Evolutionary conservation across 2,797 vertebrate species (phyloP).

Genomic region (Xenopus petersii): DNA sequence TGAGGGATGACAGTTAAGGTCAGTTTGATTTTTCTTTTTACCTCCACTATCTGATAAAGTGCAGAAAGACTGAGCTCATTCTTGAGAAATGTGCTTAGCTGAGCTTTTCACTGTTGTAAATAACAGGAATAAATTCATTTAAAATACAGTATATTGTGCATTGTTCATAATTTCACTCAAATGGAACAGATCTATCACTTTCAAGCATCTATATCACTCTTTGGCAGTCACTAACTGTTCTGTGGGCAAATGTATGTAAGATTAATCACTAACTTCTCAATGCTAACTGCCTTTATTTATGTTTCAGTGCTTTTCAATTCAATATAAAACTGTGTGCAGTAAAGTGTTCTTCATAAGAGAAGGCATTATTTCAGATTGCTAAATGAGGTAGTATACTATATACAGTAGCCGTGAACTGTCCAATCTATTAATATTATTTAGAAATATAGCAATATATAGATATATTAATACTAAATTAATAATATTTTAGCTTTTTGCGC

Average conservation of each 20-base stretch:
- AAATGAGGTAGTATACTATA: too few relatives aligned
- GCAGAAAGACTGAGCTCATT: not conserved
- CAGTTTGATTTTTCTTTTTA: not conserved
- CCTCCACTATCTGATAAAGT: not conserved
- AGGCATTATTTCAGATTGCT: too few relatives aligned
- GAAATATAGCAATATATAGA: too few relatives aligned
- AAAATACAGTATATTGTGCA: slow-evolving; percentile 15
- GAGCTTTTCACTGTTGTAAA: not conserved
- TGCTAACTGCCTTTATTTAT: not conserved
- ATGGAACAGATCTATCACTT: slow-evolving; percentile 14
- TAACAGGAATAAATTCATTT: slow-evolving; percentile 1
- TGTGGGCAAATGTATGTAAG: slow-evolving; percentile 5
- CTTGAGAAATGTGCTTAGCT: not conserved
- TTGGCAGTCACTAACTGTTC: slow-evolving; percentile 8
- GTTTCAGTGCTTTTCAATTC: slow-evolving; percentile 3
- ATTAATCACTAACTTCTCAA: not conserved
- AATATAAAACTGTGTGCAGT: not conserved
- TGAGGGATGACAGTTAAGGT: too few relatives aligned
- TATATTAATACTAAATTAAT: too few relatives aligned
- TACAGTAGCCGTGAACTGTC: too few relatives aligned
- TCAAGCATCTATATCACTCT: slow-evolving; percentile 4
- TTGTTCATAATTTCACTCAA: slow-evolving; percentile 6
- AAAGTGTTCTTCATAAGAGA: not conserved
- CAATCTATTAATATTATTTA: too few relatives aligned
- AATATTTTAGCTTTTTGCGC: too few relatives aligned